These are phyloP conservation scores for Parasteatoda lunata DNA, from an alignment of 2,888 invertebrate species.

Conservation along the genomic window DNA sequence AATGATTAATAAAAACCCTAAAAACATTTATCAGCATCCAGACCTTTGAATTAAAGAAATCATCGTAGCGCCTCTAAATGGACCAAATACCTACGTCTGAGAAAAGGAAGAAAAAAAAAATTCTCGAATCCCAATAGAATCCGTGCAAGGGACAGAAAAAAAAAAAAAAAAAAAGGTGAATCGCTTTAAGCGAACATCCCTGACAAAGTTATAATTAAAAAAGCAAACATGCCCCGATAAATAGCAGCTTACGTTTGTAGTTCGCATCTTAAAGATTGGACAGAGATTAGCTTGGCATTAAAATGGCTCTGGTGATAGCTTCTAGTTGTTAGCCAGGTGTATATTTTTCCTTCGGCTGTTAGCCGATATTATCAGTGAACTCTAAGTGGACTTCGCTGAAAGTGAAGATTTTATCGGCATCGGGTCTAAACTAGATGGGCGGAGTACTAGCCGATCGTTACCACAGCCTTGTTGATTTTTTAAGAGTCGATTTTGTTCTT, in stretches of 20 bases:
- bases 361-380: constrained; percentile 42
- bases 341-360: constrained; percentile 59
- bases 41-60: too few relatives aligned
- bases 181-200: constrained; percentile 40
- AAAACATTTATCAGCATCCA: too few relatives aligned
- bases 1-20: too few relatives aligned
- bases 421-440: constrained; percentile 49
- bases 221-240: constrained; percentile 55
- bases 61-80: too few relatives aligned
- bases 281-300: constrained; percentile 33
- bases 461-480: neutral
- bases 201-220: constrained; percentile 55
- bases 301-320: constrained; percentile 55
- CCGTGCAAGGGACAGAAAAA: neutral
- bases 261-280: constrained; percentile 36
- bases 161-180: constrained; percentile 12
- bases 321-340: constrained; percentile 53
- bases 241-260: constrained; percentile 51
- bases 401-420: constrained; percentile 52
- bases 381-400: constrained; percentile 62
- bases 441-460: constrained; percentile 11
- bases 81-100: too few relatives aligned
- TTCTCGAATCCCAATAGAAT: neutral
- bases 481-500: neutral
- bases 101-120: neutral